These are phyloP conservation scores for Medauroidea extradentata DNA, from an alignment of 1,140 invertebrate genomes.

Conservation along the genomic window DNA sequence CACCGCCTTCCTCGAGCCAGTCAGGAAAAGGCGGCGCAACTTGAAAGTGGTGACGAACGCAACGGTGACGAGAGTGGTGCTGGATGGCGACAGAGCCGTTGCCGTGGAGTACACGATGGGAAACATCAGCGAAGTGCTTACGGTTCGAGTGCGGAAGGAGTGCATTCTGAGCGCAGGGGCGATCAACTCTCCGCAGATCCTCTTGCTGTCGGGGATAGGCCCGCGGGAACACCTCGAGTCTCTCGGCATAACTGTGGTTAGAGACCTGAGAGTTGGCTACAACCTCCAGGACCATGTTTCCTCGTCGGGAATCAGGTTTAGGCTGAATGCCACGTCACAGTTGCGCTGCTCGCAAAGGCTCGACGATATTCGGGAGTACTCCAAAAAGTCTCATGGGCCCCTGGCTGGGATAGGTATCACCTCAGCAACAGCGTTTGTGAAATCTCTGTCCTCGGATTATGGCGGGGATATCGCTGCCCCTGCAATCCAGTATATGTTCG, in stretches of 20 bases:
- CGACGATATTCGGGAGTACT: too few species aligned
- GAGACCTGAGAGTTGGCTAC: constrained; percentile 43
- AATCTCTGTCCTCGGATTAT: too few species aligned
- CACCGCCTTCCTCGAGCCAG: constrained; percentile 65
- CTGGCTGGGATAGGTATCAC: too few species aligned
- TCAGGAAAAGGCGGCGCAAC: constrained; percentile 62
- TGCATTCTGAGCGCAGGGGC: constrained; percentile 36
- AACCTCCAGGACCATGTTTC: constrained; percentile 34
- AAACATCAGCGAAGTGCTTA: not conserved
- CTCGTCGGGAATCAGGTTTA: too few species aligned
- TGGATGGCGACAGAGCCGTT: constrained; percentile 64
- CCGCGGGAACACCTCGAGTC: constrained; percentile 59
- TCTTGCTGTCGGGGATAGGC: constrained; percentile 71
- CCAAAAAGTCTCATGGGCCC: too few species aligned
- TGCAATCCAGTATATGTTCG: too few species aligned
- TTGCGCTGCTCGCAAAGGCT: too few species aligned
- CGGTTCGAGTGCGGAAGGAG: constrained; percentile 22
- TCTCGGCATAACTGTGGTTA: constrained; percentile 49
- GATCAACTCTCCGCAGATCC: constrained; percentile 52
- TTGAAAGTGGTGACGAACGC: constrained; percentile 64
- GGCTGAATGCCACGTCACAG: too few species aligned
- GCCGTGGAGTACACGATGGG: constrained; percentile 67
- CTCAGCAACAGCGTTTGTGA: too few species aligned
- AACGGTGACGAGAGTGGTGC: constrained; percentile 64
- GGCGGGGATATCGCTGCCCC: too few species aligned